Evolutionary conservation across 2,888 invertebrate species (phyloP).

Genomic region (Caenorhabditis sp.): DNA sequence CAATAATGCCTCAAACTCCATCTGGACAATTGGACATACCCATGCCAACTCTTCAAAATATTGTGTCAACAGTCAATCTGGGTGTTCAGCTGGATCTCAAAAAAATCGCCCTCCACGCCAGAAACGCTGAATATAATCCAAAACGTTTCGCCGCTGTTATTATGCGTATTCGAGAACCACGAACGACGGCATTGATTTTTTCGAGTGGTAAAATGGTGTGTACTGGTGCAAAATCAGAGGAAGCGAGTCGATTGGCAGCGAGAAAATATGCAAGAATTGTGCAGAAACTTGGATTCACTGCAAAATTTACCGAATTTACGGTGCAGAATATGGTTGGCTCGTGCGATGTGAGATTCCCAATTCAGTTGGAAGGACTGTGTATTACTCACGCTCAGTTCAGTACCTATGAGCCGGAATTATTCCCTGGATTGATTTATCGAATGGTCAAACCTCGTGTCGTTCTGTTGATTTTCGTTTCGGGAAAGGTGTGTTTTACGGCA

Average conservation of each 20-base stretch:
- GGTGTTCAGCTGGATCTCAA: conserved; percentile 84
- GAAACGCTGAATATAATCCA: conserved; percentile 98
- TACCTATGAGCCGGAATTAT: conserved; percentile 95
- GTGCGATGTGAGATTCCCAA: conserved; percentile 86
- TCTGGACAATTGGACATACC: conserved; percentile 64
- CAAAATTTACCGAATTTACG: conserved; percentile 71
- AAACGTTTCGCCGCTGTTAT: conserved; percentile 99
- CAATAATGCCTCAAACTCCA: conserved; percentile 59
- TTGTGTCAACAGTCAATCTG: conserved; percentile 95
- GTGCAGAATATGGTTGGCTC: conserved; percentile 87
- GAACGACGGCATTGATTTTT: conserved; percentile 84
- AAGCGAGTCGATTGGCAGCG: conserved; percentile 77
- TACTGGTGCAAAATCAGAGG: conserved; percentile 86
- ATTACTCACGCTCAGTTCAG: conserved; percentile 83
- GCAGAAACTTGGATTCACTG: conserved; percentile 82
- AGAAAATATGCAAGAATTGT: conserved; percentile 84
- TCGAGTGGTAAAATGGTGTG: conserved; percentile 88
- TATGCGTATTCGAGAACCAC: conserved; percentile 85
- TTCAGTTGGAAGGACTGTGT: conserved; percentile 82
- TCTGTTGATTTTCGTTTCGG: conserved; percentile 95
- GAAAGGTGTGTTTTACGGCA: conserved; percentile 79
- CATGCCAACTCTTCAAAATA: conserved; percentile 77
- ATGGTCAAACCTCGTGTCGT: conserved; percentile 89
- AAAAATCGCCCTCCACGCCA: conserved; percentile 93
- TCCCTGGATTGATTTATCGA: conserved; percentile 96